These are phyloP conservation scores for Pachliopta kotzebuea DNA, from an alignment of 2,888 invertebrate genomes.

Conservation along the genomic window DNA sequence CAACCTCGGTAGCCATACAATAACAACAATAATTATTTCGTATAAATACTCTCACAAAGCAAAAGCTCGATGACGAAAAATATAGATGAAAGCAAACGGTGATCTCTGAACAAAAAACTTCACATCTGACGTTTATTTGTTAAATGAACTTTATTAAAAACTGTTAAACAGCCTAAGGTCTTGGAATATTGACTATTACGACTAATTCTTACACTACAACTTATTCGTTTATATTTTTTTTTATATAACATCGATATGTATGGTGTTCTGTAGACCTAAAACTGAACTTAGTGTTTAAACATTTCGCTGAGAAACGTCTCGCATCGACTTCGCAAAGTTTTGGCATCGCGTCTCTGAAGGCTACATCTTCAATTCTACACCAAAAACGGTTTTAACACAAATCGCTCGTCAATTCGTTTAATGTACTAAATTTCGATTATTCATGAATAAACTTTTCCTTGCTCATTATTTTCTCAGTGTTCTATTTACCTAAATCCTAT, in stretches of 20 bases:
- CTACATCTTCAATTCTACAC: slow-evolving; percentile 42
- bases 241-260: slow-evolving; percentile 79
- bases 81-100: slow-evolving; percentile 26
- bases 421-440: slow-evolving; percentile 64
- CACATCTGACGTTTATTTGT: slow-evolving; percentile 23
- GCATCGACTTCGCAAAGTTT: slow-evolving; percentile 44
- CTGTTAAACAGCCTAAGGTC: slow-evolving; percentile 73
- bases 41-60: slow-evolving; percentile 55
- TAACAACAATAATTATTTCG: slow-evolving; percentile 48
- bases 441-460: slow-evolving; percentile 54
- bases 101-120: slow-evolving; percentile 24
- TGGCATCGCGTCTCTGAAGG: slow-evolving; percentile 40
- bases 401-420: slow-evolving; percentile 54
- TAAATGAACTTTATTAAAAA: slow-evolving; percentile 42
- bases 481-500: slow-evolving; percentile 56
- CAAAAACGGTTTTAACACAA: slow-evolving; percentile 52
- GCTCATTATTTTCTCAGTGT: slow-evolving; percentile 40
- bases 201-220: slow-evolving; percentile 50
- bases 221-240: slow-evolving; percentile 51
- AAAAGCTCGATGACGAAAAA: slow-evolving; percentile 50
- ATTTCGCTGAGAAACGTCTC: slow-evolving; percentile 34
- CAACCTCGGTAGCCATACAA: slow-evolving; percentile 48
- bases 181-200: slow-evolving; percentile 74
- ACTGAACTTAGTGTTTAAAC: slow-evolving; percentile 51
- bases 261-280: slow-evolving; percentile 73